Base-by-base conservation (phyloP, 2,797 vertebrate species). In the Hippopotamyrus pictus region DNA sequence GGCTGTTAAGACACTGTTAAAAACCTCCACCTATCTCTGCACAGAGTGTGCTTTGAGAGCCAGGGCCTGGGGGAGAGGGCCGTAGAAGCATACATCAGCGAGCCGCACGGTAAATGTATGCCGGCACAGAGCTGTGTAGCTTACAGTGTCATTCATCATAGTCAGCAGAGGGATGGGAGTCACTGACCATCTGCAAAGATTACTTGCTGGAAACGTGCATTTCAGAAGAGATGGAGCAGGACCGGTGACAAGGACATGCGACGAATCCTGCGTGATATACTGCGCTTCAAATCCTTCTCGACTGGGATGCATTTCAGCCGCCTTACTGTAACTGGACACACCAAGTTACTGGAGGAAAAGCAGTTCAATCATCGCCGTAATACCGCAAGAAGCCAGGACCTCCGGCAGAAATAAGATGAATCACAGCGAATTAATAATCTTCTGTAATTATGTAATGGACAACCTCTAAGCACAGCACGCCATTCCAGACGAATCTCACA, bases 401-500 rank as follows among this genome's bases (percentile, higher is more conserved):
- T 93, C 95, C 94, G 92, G 93, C 94, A 94, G 94, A 90, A 95
- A 95, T 94, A 95, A 95, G 94, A 96, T 93, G 92, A 93, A 95
- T 95, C 94, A 94, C 93, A 91, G 93, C 92, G 95, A 95, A 95
- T 94, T 93, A 93, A 93, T 96, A 95, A 95, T 95, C 94, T 94
- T 93, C 95, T 93, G 95, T 94, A 95, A 95, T 95, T 95, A 94
- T 92, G 93, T 92, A 95, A 95, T 94, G 93, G 92, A 94, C 92
- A 92, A 93, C 92, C 92, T 93, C 93, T 94, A 94, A 94, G 94
- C 93, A 93, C 92, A 89, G 91, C 91, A 92, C 92, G 92, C 93
- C 94, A 95, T 94, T 95, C 94, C 94, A 92, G 94, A 93, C 90
- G 94, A 94, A 94, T 94, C 92, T 94, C 94, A 93, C 95, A 95